phyloP scores from a whole-genome alignment of 2,888 invertebrate genomes.

The Ernsta delagoae region DNA sequence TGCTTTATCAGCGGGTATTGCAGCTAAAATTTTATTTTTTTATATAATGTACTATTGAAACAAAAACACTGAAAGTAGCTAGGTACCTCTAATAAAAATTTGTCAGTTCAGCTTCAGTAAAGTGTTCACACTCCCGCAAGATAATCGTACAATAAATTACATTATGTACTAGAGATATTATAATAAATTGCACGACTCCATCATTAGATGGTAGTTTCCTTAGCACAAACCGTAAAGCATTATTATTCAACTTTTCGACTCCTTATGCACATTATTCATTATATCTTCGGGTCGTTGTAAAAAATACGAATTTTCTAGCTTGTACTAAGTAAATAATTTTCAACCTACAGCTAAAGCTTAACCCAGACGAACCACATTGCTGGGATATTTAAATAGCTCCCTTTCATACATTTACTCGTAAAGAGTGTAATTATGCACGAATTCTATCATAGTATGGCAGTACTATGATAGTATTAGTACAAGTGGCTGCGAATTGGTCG shows the following conservation, averaged over 20 bases:
- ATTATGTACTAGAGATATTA: background rate
- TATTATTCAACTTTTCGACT: background rate
- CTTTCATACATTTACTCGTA: no score
- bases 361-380: background rate
- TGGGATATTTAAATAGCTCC: background rate
- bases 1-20: no score
- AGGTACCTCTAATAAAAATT: background rate
- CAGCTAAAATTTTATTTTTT: no score
- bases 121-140: slow-evolving; percentile 5
- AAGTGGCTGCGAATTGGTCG: background rate
- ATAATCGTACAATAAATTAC: slow-evolving; percentile 18
- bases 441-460: no score
- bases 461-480: no score
- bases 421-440: no score
- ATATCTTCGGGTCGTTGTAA: background rate
- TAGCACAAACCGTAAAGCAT: background rate
- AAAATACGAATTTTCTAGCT: slow-evolving; percentile 8
- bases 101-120: background rate
- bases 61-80: no score
- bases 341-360: background rate
- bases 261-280: background rate
- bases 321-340: slow-evolving; percentile 7
- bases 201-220: background rate
- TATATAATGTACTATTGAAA: no score
- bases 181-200: background rate